phyloP scores from a whole-genome alignment of 1,140 invertebrate genomes.

The Calycopis cecrops region DNA sequence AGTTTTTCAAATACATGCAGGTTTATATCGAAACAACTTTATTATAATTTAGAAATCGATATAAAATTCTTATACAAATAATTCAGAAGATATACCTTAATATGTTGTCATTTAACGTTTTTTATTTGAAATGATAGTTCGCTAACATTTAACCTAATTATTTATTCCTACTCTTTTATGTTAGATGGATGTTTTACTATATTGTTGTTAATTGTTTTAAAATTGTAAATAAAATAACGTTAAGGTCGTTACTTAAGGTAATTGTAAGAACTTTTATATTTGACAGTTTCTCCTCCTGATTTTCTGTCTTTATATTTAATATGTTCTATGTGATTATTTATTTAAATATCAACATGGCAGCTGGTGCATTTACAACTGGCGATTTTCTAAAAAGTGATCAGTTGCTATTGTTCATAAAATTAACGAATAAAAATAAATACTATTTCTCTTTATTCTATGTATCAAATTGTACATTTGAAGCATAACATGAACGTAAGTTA shows the following conservation, averaged over 20 bases:
- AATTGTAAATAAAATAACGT: constrained; percentile 52
- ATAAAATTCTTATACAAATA: neutral
- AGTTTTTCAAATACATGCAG: constrained; percentile 7
- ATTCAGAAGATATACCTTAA: neutral
- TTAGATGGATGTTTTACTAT: constrained; percentile 19
- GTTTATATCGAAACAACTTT: neutral
- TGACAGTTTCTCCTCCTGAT: neutral
- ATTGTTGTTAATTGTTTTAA: constrained; percentile 35
- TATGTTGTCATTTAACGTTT: neutral
- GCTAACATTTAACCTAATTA: neutral
- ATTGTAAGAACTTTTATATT: constrained; percentile 1
- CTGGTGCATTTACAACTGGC: constrained; percentile 3
- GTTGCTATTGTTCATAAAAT: neutral
- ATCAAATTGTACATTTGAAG: no score
- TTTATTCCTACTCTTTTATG: constrained; percentile 26
- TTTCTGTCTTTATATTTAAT: neutral
- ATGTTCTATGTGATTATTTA: neutral
- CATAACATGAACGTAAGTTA: neutral
- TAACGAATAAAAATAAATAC: neutral
- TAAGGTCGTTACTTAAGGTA: constrained; percentile 17
- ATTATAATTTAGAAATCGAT: neutral
- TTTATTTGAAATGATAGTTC: neutral
- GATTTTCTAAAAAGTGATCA: neutral
- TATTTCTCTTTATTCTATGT: neutral
- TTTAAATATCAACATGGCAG: constrained; percentile 1